Evolutionary conservation across 2,888 invertebrate species (phyloP).

Genomic region (Nyleta sp.): DNA sequence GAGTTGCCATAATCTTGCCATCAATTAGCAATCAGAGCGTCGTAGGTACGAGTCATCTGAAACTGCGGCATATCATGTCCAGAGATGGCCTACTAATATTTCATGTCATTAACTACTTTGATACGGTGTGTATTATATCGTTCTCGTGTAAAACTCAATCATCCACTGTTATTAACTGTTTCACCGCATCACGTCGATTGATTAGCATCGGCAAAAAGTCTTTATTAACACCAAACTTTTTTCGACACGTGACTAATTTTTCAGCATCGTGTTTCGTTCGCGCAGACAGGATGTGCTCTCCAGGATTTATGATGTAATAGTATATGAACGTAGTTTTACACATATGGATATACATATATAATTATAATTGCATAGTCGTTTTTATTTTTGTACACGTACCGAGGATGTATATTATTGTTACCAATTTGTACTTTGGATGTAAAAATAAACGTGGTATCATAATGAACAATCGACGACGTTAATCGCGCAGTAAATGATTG

Average conservation of each 20-base stretch:
- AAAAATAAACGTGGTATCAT: conserved; percentile 29
- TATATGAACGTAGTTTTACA: background rate
- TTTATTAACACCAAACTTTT: conserved; percentile 26
- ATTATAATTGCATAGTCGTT: background rate
- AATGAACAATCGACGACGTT: conserved; percentile 12
- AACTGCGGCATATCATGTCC: background rate
- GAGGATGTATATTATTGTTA: background rate
- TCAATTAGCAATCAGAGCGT: conserved; percentile 8
- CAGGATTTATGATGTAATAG: conserved; percentile 4
- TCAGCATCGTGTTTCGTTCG: conserved; percentile 1
- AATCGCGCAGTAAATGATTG: conserved; percentile 11
- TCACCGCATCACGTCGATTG: background rate
- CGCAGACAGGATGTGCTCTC: conserved; percentile 22
- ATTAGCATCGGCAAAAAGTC: background rate
- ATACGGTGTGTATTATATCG: background rate
- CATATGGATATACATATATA: background rate
- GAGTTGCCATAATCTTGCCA: conserved; percentile 21
- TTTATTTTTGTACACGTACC: background rate
- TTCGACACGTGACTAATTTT: conserved; percentile 40
- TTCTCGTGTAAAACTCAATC: conserved; percentile 3
- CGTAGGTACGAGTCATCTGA: background rate
- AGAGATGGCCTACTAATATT: conserved; percentile 18
- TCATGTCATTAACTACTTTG: conserved; percentile 35
- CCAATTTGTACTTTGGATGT: conserved; percentile 1
- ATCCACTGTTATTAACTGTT: conserved; percentile 30